These are phyloP conservation scores for Gymnocephalus cernua DNA, from an alignment of 2,113 vertebrate genomes.

Conservation along the genomic window DNA sequence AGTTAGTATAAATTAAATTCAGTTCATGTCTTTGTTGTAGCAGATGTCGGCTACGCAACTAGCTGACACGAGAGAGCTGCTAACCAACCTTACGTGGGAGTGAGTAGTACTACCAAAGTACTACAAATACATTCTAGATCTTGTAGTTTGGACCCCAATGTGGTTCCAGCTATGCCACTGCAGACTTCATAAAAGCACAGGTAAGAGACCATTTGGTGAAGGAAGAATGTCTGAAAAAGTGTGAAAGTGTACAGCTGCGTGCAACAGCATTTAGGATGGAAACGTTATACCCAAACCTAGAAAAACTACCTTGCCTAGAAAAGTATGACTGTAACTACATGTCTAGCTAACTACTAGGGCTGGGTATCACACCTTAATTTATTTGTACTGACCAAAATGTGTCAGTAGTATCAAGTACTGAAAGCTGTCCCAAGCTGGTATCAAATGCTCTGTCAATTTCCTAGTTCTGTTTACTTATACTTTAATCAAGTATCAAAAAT, in stretches of 20 bases:
- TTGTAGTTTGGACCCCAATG: not conserved
- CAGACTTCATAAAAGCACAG: not conserved
- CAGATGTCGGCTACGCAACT: not conserved
- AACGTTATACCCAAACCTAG: not conserved
- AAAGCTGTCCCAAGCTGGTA: not conserved
- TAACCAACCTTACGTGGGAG: not conserved
- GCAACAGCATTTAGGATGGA: slow-evolving; percentile 4
- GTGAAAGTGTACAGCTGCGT: not conserved
- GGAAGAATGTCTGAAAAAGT: not conserved
- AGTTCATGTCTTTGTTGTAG: not conserved
- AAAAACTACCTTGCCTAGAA: not conserved
- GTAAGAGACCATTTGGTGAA: not conserved
- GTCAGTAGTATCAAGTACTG: not conserved
- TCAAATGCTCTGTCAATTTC: not conserved
- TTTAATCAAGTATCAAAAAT: not conserved
- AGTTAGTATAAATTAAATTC: no score
- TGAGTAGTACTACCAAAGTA: slow-evolving; percentile 4
- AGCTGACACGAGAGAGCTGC: not conserved
- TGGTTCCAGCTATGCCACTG: not conserved
- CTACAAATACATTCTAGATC: not conserved
- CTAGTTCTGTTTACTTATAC: not conserved
- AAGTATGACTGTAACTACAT: not conserved
- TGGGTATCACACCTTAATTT: not conserved
- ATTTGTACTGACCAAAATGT: not conserved
- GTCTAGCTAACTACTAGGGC: not conserved